A percentile compares a stretch with the other conserved stretches of the same genome.
Evolutionary conservation across 1,140 invertebrate genomes (phyloP).

Genomic region (Danaus melanippus): DNA sequence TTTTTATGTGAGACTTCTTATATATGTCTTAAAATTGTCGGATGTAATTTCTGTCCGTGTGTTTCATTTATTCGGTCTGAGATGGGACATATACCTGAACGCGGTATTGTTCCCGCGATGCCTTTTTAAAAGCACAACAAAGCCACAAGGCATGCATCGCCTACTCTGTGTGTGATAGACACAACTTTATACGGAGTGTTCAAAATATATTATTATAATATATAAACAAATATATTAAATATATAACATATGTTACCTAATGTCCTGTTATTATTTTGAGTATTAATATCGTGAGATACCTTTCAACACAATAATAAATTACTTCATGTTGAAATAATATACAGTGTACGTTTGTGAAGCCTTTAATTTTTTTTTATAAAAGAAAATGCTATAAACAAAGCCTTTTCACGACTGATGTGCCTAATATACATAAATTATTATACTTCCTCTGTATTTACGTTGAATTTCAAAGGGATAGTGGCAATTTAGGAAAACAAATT

Average conservation of each 20-base stretch:
- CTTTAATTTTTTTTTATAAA: too few species aligned
- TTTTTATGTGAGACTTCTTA: not conserved
- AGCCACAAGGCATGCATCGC: conserved; percentile 59
- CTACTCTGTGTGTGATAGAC: conserved; percentile 50
- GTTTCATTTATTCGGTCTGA: conserved; percentile 31
- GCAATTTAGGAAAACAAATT: conserved; percentile 13
- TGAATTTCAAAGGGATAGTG: conserved; percentile 1
- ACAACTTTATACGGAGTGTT: conserved; percentile 33
- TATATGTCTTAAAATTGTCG: not conserved
- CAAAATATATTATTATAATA: conserved; percentile 3
- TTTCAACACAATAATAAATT: too few species aligned
- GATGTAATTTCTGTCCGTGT: conserved; percentile 9
- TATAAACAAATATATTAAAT: too few species aligned
- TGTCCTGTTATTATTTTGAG: too few species aligned
- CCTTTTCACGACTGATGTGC: too few species aligned
- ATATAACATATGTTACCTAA: too few species aligned
- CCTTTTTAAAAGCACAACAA: conserved; percentile 65
- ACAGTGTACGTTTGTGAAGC: too few species aligned
- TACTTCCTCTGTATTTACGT: too few species aligned
- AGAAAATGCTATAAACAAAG: too few species aligned
- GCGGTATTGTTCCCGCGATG: conserved; percentile 49
- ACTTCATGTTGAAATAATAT: too few species aligned
- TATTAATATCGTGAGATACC: too few species aligned
- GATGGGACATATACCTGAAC: conserved; percentile 48
- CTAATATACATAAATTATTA: too few species aligned